Evolutionary conservation across 2,797 vertebrate species (phyloP), one percentile per base, ranked within the genome.

Genomic region (Crenichthys baileyi): DNA sequence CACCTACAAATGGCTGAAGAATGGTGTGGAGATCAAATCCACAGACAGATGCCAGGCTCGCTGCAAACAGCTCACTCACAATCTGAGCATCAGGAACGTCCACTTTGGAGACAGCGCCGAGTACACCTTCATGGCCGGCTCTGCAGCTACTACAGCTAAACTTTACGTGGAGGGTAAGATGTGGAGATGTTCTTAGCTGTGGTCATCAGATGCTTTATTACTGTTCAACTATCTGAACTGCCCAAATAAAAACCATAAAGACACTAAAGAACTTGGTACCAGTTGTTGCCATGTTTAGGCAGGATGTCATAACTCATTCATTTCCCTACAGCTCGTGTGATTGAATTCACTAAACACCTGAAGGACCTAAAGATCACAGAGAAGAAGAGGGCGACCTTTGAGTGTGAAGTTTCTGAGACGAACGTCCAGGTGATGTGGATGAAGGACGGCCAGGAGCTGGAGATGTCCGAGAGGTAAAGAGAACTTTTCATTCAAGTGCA

Each of bases 301-400:
- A 7, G 26, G 29, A 72, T 11, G 1, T 1, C 22, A 31, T n/a
- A 4, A 29, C 22, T 20, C 41, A 18, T 29, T 44, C 31, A 46
- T 74, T 4, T 77, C 80, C 20, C 24, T 87, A 20, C 82, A 99
- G 98, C 98, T 81, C 98, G 98, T 70, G 97, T 99, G 79, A 97
- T 99, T 89, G 98, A 99, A 85, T 98, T 99, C 93, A 97, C 97
- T 77, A 99, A 99, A 90, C 96, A 97, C 65, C 97, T 99, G 87
- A 99, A 97, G 92, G 98, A 99, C 89, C 96, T 99, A 72, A 99
- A 98, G 88, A 95, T 99, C 89, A 97, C 98, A 0, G 98, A 99
- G 93, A 99, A 98, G 95, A 99, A 97, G 92, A 96, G 96, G 85
- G 98, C 98, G 0, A 94, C 96, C 26, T 99, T 99, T 93, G 98